Evolutionary conservation across 2,113 vertebrate genomes (phyloP).

Genomic region (Ptychochromis oligacanthus): DNA sequence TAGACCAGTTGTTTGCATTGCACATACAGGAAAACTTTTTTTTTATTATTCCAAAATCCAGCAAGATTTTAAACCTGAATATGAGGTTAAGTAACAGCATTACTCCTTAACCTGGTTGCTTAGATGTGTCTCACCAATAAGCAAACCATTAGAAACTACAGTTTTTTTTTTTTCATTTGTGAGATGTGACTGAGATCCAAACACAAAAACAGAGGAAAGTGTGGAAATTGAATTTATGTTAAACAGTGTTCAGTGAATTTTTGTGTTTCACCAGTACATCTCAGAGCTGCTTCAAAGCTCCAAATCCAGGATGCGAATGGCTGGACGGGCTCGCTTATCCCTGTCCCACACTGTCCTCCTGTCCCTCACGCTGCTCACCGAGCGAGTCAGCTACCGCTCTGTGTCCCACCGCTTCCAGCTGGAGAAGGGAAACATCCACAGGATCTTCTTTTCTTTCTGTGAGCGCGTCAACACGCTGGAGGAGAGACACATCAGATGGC

Average conservation of each 20-base stretch:
- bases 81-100: neutral
- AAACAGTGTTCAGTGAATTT: neutral
- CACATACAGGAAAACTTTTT: neutral
- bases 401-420: constrained; percentile 76
- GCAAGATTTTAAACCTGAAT: neutral
- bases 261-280: constrained; percentile 64
- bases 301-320: constrained; percentile 64
- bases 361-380: constrained; percentile 77
- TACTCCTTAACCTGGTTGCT: neutral
- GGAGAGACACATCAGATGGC: constrained; percentile 71
- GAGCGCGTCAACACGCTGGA: constrained; percentile 69
- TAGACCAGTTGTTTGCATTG: neutral
- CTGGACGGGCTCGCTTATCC: constrained; percentile 75
- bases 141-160: neutral
- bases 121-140: neutral
- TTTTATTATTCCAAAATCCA: neutral
- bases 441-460: constrained; percentile 81
- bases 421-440: constrained; percentile 82
- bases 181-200: neutral
- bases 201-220: neutral
- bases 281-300: constrained; percentile 74
- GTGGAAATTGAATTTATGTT: neutral
- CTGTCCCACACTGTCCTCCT: constrained; percentile 77
- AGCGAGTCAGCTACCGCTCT: constrained; percentile 76
- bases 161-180: neutral